A percentile compares a stretch with the other conserved stretches of the same genome.
Evolutionary conservation across 1,140 invertebrate genomes (phyloP).

Genomic region (Drusus annulatus): DNA sequence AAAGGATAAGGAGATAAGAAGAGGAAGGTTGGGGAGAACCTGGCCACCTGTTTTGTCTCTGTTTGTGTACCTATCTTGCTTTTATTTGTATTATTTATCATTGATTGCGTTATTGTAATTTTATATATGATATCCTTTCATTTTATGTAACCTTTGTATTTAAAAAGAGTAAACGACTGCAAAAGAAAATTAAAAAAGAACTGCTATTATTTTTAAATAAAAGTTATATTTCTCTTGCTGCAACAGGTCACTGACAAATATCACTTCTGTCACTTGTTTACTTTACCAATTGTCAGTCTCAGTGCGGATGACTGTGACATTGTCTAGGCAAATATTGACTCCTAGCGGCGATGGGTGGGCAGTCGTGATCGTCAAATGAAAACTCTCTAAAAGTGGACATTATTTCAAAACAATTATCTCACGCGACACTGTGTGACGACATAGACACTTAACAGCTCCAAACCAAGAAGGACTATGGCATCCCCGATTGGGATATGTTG

Average conservation of each 20-base stretch:
- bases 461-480: too few species aligned
- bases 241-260: not conserved
- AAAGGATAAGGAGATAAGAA: too few species aligned
- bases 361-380: conserved; percentile 27
- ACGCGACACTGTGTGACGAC: not conserved
- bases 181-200: too few species aligned
- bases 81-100: too few species aligned
- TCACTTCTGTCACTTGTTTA: conserved; percentile 12
- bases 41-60: too few species aligned
- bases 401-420: conserved; percentile 29
- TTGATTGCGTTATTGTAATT: too few species aligned
- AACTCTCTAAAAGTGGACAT: conserved; percentile 7
- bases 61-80: too few species aligned
- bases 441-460: not conserved
- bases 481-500: too few species aligned
- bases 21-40: too few species aligned
- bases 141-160: too few species aligned
- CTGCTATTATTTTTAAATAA: not conserved
- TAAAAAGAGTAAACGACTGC: too few species aligned
- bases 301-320: conserved; percentile 7
- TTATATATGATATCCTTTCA: too few species aligned
- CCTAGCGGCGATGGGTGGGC: not conserved
- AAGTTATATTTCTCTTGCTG: not conserved
- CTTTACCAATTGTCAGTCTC: not conserved
- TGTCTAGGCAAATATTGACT: conserved; percentile 23